phyloP scores from a whole-genome alignment of 2,113 vertebrate genomes.

The Synchiropus splendidus region DNA sequence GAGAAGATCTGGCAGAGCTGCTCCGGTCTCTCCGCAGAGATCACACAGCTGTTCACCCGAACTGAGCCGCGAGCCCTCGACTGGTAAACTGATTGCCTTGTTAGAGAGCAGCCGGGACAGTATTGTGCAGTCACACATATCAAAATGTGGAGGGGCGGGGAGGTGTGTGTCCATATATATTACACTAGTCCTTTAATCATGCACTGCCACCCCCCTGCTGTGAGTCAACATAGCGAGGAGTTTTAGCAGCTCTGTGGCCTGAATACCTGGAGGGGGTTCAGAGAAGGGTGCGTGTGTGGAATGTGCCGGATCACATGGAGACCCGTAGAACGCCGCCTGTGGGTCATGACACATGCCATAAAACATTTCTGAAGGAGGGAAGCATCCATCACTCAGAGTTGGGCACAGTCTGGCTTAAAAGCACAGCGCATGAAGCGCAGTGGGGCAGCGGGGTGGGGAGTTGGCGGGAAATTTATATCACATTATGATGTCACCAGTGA shows the following conservation, averaged over 20 bases:
- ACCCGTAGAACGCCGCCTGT: conserved; percentile 38
- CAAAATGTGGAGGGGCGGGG: no score
- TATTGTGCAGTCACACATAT: neutral
- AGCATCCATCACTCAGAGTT: conserved; percentile 54
- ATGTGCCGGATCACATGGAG: conserved; percentile 12
- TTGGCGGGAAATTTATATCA: conserved; percentile 67
- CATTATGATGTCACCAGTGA: conserved; percentile 73
- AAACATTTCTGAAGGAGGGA: conserved; percentile 56
- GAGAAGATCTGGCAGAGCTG: neutral
- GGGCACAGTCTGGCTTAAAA: conserved; percentile 51
- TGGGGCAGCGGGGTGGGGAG: conserved; percentile 17
- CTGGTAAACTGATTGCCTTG: neutral
- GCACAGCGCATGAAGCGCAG: conserved; percentile 46
- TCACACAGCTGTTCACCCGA: neutral
- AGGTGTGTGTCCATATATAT: conserved; percentile 4
- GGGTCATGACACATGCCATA: conserved; percentile 59
- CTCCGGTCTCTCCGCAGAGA: neutral
- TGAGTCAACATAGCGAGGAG: no score
- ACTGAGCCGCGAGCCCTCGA: neutral
- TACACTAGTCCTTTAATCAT: conserved; percentile 6
- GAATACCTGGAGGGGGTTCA: conserved; percentile 5
- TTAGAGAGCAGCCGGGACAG: neutral
- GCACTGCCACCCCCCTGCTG: neutral
- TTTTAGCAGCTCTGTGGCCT: neutral
- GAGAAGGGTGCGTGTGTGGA: conserved; percentile 6